phyloP scores from a whole-genome alignment of 2,888 invertebrate genomes.

The Prenolepis imparis region DNA sequence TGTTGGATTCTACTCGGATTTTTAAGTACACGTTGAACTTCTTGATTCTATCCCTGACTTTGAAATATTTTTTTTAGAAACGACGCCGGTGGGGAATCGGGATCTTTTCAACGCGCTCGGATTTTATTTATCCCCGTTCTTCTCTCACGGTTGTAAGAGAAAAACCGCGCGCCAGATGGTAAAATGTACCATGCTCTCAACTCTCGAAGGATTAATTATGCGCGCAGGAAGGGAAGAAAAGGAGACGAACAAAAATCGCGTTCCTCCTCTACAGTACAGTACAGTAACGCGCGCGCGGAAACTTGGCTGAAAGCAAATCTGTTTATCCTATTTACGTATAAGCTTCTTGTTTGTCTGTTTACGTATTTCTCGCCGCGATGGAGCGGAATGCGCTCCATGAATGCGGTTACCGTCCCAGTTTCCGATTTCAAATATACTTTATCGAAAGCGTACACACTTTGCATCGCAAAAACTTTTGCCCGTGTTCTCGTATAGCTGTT shows the following conservation, averaged over 20 bases:
- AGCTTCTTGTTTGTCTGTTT: constrained; percentile 54
- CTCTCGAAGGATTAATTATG: constrained; percentile 40
- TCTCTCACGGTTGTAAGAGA: background rate
- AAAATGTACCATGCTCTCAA: background rate
- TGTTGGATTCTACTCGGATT: too few species aligned
- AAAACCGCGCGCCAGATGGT: background rate
- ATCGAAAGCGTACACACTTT: constrained; percentile 19
- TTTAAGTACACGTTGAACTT: too few species aligned
- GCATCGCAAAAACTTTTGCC: background rate
- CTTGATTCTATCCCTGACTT: background rate
- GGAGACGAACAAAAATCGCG: constrained; percentile 41
- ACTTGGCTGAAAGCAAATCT: constrained; percentile 45
- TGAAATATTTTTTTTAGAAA: background rate
- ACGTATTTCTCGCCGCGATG: constrained; percentile 36
- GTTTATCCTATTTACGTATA: constrained; percentile 54
- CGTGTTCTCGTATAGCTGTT: background rate
- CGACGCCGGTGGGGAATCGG: background rate
- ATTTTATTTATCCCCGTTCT: background rate
- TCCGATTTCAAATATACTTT: constrained; percentile 47
- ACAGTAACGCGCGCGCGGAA: background rate
- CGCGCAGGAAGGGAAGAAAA: background rate
- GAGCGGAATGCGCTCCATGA: constrained; percentile 32
- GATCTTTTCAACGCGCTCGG: background rate
- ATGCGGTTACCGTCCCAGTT: constrained; percentile 40
- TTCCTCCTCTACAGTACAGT: constrained; percentile 8